Evolutionary conservation across 2,797 vertebrate species (phyloP), one percentile per base, ranked within the genome.

Genomic region (Parotocinclus haroldoi): DNA sequence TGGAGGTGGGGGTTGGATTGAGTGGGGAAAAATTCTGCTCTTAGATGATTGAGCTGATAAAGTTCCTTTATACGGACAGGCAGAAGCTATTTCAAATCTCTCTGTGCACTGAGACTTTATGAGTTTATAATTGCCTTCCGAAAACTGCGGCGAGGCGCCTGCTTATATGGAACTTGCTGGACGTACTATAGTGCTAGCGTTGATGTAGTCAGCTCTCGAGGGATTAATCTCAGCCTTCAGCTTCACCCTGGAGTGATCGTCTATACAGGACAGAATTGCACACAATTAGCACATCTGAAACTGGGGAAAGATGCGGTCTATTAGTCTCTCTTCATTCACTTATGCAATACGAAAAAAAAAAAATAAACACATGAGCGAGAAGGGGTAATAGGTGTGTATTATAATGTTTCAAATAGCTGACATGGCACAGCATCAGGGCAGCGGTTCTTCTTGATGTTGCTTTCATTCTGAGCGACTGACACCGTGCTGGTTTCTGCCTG

Each of bases 181-280:
- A 71, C 95, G 93, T 80, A 99, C 96, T 0, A 98, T 95, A 0
- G 95, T 95, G 80, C 96, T 99, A 86, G 94, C 96, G 0, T 99
- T 99, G 89, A 99, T 95, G 86, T 96, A 99, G 81, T 99, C 96
- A 0, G 91, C 92, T 55, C 93, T 90, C 7, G 95, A 98, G 0
- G 95, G 92, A 81, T 93, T 98, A 78, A 89, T 83, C 62, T 98
- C 96, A 0, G 90, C 90, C 78, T 93, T 96, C 86, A 99, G 91
- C 83, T 94, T 96, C 85, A 99, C 93, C 59, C 96, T 85, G 0
- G 92, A 87, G 0, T 98, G 96, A 79, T 98, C 96, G 46, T 99
- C 96, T 99, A 80, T 3, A 70, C 64, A 72, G 51, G 10, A 40
- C 11, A 59, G 18, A 53, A 17, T 69, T 59, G 48, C 52, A 69